Conservation (phyloP, 2,888 invertebrate species). For the Coenonympha arcania region DNA sequence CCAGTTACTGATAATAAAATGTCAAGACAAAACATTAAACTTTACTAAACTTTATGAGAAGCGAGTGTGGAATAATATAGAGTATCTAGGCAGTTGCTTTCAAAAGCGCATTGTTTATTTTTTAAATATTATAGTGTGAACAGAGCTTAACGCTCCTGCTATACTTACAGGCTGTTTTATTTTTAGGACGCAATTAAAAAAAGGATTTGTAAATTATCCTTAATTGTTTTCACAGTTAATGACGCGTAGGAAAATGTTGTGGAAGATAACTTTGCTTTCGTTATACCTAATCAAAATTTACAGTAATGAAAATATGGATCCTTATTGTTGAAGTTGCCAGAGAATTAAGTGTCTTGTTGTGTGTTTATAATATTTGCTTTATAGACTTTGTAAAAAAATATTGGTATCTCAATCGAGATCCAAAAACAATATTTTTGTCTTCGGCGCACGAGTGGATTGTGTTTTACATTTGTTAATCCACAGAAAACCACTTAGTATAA, state of each 20-base stretch:
- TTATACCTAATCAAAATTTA: slow-evolving; percentile 15
- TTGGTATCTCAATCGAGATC: not conserved
- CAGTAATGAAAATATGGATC: not conserved
- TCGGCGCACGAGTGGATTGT: too few species aligned
- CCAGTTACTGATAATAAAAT: too few species aligned
- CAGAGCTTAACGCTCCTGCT: slow-evolving; percentile 16
- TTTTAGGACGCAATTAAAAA: slow-evolving; percentile 29
- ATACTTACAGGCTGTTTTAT: slow-evolving; percentile 42
- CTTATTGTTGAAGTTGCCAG: not conserved
- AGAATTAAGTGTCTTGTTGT: too few species aligned
- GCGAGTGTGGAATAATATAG: not conserved
- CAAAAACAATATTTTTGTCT: not conserved
- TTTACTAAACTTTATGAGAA: too few species aligned
- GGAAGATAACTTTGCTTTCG: slow-evolving; percentile 16
- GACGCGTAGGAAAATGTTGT: slow-evolving; percentile 9
- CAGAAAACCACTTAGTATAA: not conserved
- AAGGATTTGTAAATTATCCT: slow-evolving; percentile 20
- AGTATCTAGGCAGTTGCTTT: not conserved
- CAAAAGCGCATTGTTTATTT: not conserved
- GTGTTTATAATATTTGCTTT: too few species aligned
- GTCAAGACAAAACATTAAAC: too few species aligned
- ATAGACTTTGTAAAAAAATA: too few species aligned
- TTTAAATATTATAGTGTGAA: not conserved
- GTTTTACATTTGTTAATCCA: not conserved
- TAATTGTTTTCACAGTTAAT: slow-evolving; percentile 15